These are phyloP conservation scores for Pentalonia nigronervosa DNA, from an alignment of 1,140 invertebrate genomes.

Conservation along the genomic window DNA sequence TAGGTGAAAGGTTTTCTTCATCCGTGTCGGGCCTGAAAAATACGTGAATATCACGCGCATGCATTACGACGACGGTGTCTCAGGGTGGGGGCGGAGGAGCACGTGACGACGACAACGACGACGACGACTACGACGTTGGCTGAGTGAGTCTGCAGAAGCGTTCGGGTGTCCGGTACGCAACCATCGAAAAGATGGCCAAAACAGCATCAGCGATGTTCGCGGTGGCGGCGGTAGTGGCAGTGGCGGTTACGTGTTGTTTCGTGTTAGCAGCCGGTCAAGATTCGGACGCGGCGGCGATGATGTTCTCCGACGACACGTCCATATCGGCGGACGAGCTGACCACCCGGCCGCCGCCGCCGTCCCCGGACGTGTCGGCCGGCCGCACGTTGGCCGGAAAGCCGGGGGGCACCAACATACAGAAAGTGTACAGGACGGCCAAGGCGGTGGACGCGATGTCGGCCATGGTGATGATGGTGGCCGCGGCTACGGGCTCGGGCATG, in stretches of 20 bases:
- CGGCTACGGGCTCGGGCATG: not conserved
- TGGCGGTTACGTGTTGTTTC: not conserved
- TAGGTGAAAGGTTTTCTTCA: conserved; percentile 31
- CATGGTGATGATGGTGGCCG: not conserved
- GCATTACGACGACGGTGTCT: not conserved
- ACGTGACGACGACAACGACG: not conserved
- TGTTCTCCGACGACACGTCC: conserved; percentile 11
- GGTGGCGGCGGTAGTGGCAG: not conserved
- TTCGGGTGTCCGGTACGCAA: conserved; percentile 42
- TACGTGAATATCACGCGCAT: too few relatives aligned
- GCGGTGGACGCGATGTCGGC: conserved; percentile 25
- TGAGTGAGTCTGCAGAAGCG: conserved; percentile 7
- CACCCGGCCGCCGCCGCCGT: not conserved
- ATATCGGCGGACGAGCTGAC: conserved; percentile 19
- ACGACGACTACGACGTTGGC: not conserved
- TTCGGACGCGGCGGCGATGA: not conserved
- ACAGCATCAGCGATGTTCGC: not conserved
- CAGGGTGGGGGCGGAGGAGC: not conserved
- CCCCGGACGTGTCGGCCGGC: not conserved
- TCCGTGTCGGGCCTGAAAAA: not conserved
- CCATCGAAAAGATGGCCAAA: conserved; percentile 28
- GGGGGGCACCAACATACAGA: conserved; percentile 39
- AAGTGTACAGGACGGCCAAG: conserved; percentile 27
- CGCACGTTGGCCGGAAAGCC: not conserved
- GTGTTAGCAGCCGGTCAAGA: not conserved